phyloP scores from a whole-genome alignment of 2,888 invertebrate species.

The Agrochola litura region DNA sequence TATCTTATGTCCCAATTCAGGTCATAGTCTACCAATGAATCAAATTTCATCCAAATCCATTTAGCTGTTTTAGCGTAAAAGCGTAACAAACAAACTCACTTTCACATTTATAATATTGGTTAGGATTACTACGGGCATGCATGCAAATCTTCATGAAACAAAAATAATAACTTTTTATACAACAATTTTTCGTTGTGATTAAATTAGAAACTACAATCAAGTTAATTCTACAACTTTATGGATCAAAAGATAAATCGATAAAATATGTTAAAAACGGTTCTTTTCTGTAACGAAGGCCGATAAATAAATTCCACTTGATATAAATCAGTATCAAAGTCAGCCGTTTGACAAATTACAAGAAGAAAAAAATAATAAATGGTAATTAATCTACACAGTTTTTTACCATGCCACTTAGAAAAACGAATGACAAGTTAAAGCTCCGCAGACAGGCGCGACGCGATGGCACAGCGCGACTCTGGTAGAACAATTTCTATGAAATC shows the following conservation, averaged over 20 bases:
- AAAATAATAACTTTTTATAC: background rate
- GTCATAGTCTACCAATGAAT: too few relatives aligned
- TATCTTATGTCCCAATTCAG: too few relatives aligned
- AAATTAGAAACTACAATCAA: background rate
- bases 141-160: background rate
- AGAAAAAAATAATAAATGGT: slow-evolving; percentile 27
- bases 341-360: slow-evolving; percentile 29
- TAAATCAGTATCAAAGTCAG: slow-evolving; percentile 35
- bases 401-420: slow-evolving; percentile 10
- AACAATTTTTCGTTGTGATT: background rate
- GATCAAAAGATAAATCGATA: slow-evolving; percentile 20
- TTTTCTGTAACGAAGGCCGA: slow-evolving; percentile 3
- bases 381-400: slow-evolving; percentile 15
- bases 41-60: too few relatives aligned
- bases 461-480: too few relatives aligned
- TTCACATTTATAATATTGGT: too few relatives aligned
- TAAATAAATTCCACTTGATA: background rate
- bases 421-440: background rate
- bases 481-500: too few relatives aligned
- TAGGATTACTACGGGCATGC: background rate
- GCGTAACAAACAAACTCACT: too few relatives aligned
- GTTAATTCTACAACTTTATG: background rate
- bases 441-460: too few relatives aligned
- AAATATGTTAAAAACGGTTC: background rate
- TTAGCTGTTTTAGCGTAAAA: too few relatives aligned